Evolutionary conservation across 2,888 invertebrate genomes (phyloP).

Genomic region (Nemoura dubitans): DNA sequence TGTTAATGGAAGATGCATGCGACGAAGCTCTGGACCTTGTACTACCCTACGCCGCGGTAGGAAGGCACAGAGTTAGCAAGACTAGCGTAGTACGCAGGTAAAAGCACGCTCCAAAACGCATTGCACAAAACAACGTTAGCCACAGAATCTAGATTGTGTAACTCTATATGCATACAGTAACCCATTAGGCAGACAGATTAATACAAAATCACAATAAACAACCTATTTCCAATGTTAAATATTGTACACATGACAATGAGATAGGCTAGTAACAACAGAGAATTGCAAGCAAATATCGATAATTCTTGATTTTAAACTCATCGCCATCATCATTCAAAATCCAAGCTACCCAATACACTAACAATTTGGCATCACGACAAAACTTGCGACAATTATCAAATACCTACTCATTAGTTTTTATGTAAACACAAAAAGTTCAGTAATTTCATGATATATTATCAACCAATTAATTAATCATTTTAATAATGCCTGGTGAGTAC

Average conservation of each 20-base stretch:
- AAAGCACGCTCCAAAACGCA: background rate
- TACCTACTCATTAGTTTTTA: background rate
- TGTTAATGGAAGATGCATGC: conserved; percentile 51
- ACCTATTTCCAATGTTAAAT: no score
- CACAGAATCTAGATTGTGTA: conserved; percentile 1
- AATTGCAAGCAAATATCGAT: background rate
- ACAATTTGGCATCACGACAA: background rate
- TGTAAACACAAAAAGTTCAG: background rate
- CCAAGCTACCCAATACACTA: background rate
- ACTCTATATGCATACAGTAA: background rate
- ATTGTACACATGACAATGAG: background rate
- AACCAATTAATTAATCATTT: background rate
- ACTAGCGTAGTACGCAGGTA: background rate
- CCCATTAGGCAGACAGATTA: no score
- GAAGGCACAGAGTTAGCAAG: conserved; percentile 43
- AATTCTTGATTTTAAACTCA: background rate
- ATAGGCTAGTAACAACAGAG: background rate
- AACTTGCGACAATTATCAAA: background rate
- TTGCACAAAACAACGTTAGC: background rate
- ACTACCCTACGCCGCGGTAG: conserved; percentile 51
- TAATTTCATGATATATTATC: background rate
- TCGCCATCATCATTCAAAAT: background rate
- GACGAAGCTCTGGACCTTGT: conserved; percentile 51
- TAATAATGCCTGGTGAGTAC: no score
- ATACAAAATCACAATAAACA: no score